Base-by-base conservation (phyloP, 2,113 vertebrate species). In the pig (Sus scrofa) region DNA sequence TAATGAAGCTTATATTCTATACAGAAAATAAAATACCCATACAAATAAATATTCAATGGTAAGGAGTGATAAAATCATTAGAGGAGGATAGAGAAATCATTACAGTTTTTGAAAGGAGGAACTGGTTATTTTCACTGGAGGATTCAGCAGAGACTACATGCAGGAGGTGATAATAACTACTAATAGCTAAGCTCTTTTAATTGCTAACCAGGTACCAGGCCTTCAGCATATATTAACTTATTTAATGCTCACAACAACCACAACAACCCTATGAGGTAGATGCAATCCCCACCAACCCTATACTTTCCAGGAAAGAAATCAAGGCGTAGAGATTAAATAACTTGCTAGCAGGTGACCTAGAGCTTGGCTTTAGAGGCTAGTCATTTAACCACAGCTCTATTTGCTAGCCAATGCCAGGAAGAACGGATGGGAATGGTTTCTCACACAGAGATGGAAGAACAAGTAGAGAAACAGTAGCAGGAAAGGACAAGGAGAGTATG, bases 31-130 rank as follows among this genome's bases (percentile, higher is more conserved):
- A 85, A 7, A 18, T 65, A 19, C 77, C 56, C 63, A 62, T 86
- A 86, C 82, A 97, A 73, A 87, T 54, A 95, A 84, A 84, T 87
- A 90, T 44, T 20, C 85, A 54, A 44, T 88, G 44, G 16, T 67
- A 81, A 54, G 44, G 94, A 82, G 73, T 86, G 91, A 86, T 86
- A 74, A 37, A 95, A n/a, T 85, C 20, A 88, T 81, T 95, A 73
- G 87, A 54, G 85, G 58, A 88, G 18, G 32, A 96, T 7, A 39
- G n/a, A 58, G 65, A 74, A 67, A 11, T 85, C 14, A 60, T 54
- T n/a, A 15, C 26, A 34, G 15, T 67, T 54, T 65, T 50, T 79
- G 70, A 73, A 70, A 96, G 54, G 44, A 83, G 22, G 62, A 89
- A 75, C 16, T 39, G 22, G 26, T 67, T 93, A 93, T 84, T 88